Evolutionary conservation across 2,888 invertebrate species (phyloP).

Genomic region (Mythimna pallens): DNA sequence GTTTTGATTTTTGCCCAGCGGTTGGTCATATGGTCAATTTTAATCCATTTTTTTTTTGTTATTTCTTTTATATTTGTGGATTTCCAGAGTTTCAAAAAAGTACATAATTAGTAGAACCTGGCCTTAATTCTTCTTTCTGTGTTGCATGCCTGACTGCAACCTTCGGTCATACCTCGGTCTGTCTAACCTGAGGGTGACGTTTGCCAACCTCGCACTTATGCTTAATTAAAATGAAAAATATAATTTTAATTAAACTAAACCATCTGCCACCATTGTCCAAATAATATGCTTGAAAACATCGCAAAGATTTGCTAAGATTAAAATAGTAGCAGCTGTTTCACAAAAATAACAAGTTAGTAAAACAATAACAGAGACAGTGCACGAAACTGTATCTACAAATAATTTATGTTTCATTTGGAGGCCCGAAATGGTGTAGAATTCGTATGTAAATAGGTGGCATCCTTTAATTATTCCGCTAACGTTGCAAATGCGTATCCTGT

Average conservation of each 20-base stretch:
- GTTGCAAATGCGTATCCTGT: slow-evolving; percentile 43
- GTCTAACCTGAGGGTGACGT: not conserved
- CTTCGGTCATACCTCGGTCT: no score
- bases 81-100: no score
- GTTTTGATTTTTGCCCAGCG: no score
- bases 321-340: slow-evolving; percentile 52
- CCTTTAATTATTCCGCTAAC: slow-evolving; percentile 47
- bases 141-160: no score
- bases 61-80: no score
- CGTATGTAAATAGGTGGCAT: slow-evolving; percentile 26
- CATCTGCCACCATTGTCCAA: slow-evolving; percentile 47
- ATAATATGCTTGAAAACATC: slow-evolving; percentile 50
- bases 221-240: slow-evolving; percentile 9
- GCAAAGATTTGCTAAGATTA: slow-evolving; percentile 42
- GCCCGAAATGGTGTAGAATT: slow-evolving; percentile 19
- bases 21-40: no score
- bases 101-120: no score
- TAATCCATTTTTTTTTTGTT: no score
- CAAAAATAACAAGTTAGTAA: slow-evolving; percentile 40
- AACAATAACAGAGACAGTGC: slow-evolving; percentile 16
- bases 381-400: slow-evolving; percentile 29
- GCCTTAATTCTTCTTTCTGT: no score
- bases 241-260: slow-evolving; percentile 19
- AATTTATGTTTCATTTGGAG: slow-evolving; percentile 31
- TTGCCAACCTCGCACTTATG: not conserved